Base-by-base conservation (phyloP, 2,113 vertebrate genomes). In the Apteryx mantelli region DNA sequence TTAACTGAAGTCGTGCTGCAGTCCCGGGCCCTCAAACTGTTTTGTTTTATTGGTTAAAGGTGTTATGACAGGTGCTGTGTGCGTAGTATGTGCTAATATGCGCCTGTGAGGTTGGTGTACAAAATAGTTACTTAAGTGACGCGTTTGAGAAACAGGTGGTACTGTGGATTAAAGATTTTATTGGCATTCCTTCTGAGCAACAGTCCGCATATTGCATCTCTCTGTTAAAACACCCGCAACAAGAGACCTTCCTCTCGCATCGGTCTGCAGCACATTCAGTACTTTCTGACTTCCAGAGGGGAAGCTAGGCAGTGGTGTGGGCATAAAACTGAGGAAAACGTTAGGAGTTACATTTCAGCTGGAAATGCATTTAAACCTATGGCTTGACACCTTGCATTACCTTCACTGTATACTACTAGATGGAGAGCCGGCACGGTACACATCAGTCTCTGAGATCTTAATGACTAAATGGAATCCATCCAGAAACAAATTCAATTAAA, bases 401-500 rank as follows among this genome's bases (percentile, higher is more conserved):
- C 70, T 82, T 78, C 0, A 0, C 65, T 48, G 32, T 11, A 7
- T 7, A 0, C 24, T 48, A 0, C 40, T 24, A 40, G n/a, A 74
- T 22, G 60, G 32, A 68, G 44, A 81, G 32, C 0, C 78, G 77
- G 79, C 91, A 77, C 75, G 20, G 7, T 9, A 24, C 19, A 5
- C 55, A 6, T 74, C n/a, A 50, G 22, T 5, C 22, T 3, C 75
- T 77, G 80, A 71, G 86, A 56, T 61, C 73, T 82, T 73, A 73
- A 34, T 48, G 52, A 78, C 65, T 52, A 52, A 71, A 56, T 84
- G 91, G 94, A 89, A 73, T 32, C 48, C 26, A 44, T 61, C 97
- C 96, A 95, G 91, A 84, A 79, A 91, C 64, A 7, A 85, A 77
- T 94, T 95, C 83, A 73, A 93, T 97, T 61, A 82, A 94, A 91